phyloP scores from a whole-genome alignment of 1,140 invertebrate genomes.

The Aphaenogaster ashmeadi region DNA sequence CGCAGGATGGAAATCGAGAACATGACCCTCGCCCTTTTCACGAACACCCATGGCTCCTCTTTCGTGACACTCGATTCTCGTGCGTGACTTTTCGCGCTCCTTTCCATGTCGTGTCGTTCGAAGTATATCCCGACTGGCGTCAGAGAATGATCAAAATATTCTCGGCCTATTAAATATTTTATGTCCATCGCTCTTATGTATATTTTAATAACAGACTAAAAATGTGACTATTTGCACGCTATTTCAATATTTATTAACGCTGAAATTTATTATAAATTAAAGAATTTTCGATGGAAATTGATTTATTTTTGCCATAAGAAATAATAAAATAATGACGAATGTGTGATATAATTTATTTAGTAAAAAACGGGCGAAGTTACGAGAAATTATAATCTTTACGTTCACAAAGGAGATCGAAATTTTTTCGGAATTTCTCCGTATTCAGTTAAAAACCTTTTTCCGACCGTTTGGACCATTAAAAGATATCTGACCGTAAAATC shows the following conservation, averaged over 20 bases:
- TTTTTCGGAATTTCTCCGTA: neutral
- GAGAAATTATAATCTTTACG: neutral
- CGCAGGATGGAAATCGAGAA: constrained; percentile 69
- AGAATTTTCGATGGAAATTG: neutral
- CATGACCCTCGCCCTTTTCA: constrained; percentile 45
- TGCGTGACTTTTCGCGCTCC: constrained; percentile 54
- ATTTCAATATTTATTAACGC: neutral
- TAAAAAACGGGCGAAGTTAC: neutral
- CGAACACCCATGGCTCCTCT: constrained; percentile 16
- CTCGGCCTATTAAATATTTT: neutral
- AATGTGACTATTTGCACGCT: neutral
- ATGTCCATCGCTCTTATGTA: neutral
- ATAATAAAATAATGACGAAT: neutral
- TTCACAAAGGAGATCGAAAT: neutral
- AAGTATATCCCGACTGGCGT: neutral
- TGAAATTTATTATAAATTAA: neutral
- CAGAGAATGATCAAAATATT: neutral
- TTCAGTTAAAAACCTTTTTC: constrained; percentile 11
- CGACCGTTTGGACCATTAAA: constrained; percentile 16
- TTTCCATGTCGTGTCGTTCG: neutral
- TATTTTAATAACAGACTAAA: neutral
- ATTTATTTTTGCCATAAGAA: neutral
- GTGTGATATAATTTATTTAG: neutral
- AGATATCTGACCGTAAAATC: constrained; percentile 20
- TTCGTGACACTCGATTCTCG: constrained; percentile 68